Conservation (phyloP, 2,888 invertebrate species). For the Antheraea yamamai region DNA sequence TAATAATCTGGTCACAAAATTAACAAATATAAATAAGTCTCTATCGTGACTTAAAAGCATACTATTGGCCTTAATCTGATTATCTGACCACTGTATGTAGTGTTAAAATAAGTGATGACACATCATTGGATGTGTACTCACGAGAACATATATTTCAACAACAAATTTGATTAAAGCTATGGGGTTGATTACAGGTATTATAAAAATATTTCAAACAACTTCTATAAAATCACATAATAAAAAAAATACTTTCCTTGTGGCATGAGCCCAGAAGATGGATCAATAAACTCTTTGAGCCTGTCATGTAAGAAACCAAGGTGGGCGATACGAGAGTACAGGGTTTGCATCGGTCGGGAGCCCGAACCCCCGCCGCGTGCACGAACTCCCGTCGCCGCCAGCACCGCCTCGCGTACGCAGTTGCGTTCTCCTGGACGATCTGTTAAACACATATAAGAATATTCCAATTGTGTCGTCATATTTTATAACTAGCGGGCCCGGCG, state of each 20-base stretch:
- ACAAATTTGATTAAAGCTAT: no score
- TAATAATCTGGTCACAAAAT: no score
- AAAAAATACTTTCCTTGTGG: constrained; percentile 68
- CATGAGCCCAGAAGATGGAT: constrained; percentile 85
- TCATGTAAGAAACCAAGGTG: constrained; percentile 94
- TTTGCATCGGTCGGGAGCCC: constrained; percentile 79
- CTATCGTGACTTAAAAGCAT: no score
- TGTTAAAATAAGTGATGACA: no score
- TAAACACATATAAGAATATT: constrained; percentile 9
- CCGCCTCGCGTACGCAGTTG: constrained; percentile 86
- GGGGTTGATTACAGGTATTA: no score
- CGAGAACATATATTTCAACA: no score
- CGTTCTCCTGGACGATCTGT: constrained; percentile 54
- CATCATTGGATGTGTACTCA: no score
- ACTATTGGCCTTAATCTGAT: no score
- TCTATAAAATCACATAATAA: not conserved
- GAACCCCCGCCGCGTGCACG: constrained; percentile 85
- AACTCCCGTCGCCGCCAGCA: constrained; percentile 94
- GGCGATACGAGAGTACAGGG: constrained; percentile 87
- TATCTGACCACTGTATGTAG: no score
- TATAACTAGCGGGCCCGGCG: no score
- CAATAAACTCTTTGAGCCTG: constrained; percentile 89
- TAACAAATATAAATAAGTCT: no score
- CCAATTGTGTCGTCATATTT: not conserved
- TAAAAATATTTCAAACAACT: not conserved